phyloP scores from a whole-genome alignment of 2,113 vertebrate genomes.

The Rynchops niger region DNA sequence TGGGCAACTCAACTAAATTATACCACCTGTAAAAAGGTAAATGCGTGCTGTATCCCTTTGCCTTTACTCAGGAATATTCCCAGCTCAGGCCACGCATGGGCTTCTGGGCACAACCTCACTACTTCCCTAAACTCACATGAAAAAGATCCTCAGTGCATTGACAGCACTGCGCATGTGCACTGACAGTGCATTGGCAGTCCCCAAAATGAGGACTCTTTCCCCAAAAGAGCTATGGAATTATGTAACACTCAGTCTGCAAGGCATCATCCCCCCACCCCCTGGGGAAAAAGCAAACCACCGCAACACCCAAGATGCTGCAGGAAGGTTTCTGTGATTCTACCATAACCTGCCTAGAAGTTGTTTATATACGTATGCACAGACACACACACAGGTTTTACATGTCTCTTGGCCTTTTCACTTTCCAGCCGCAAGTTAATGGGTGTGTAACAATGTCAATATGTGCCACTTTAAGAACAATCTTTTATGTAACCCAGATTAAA shows the following conservation, averaged over 20 bases:
- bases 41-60: background rate
- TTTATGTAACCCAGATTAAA: conserved; percentile 68
- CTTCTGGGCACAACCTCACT: background rate
- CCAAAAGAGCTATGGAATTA: background rate
- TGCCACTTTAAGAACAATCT: conserved; percentile 48
- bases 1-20: background rate
- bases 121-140: background rate
- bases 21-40: background rate
- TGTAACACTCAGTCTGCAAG: background rate
- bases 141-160: background rate
- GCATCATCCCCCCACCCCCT: background rate
- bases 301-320: background rate
- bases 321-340: background rate
- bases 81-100: background rate
- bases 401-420: background rate
- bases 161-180: background rate
- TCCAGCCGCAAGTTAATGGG: background rate
- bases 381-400: background rate
- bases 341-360: background rate
- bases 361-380: background rate
- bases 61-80: background rate
- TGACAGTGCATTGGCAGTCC: background rate
- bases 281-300: accelerated
- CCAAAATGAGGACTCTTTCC: background rate
- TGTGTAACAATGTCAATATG: conserved; percentile 13